Evolutionary conservation across 2,888 invertebrate genomes (phyloP).

Genomic region (Patella caerulea): DNA sequence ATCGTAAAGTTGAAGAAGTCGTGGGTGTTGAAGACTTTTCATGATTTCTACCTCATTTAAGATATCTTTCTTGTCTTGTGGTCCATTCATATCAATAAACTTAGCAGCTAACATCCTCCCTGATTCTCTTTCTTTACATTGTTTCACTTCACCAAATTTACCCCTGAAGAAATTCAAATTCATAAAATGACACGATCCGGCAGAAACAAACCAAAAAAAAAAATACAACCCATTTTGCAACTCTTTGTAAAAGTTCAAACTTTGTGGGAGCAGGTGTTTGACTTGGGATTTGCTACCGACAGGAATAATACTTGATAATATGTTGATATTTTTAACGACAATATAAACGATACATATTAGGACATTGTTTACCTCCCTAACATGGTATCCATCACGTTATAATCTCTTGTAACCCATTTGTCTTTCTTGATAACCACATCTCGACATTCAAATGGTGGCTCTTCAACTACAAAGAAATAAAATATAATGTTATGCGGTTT

Average conservation of each 20-base stretch:
- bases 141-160: conserved; percentile 96
- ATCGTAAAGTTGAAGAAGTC: conserved; percentile 97
- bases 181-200: background rate
- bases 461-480: conserved; percentile 67
- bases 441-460: conserved; percentile 89
- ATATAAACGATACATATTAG: too few species aligned
- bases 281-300: too few species aligned
- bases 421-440: conserved; percentile 88
- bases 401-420: conserved; percentile 88
- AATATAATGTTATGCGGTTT: too few species aligned
- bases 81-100: conserved; percentile 87
- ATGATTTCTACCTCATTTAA: conserved; percentile 97
- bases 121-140: conserved; percentile 87
- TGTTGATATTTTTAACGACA: too few species aligned
- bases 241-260: too few species aligned
- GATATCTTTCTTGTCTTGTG: conserved; percentile 88
- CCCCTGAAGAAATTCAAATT: conserved; percentile 78
- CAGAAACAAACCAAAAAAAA: too few species aligned
- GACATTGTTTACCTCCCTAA: conserved; percentile 85
- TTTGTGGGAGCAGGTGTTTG: too few species aligned
- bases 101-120: conserved; percentile 91
- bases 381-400: conserved; percentile 85
- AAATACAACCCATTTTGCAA: too few species aligned
- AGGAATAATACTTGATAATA: too few species aligned
- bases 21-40: conserved; percentile 92